phyloP scores from a whole-genome alignment of 2,888 invertebrate species.

The Drosophila melanosoma region DNA sequence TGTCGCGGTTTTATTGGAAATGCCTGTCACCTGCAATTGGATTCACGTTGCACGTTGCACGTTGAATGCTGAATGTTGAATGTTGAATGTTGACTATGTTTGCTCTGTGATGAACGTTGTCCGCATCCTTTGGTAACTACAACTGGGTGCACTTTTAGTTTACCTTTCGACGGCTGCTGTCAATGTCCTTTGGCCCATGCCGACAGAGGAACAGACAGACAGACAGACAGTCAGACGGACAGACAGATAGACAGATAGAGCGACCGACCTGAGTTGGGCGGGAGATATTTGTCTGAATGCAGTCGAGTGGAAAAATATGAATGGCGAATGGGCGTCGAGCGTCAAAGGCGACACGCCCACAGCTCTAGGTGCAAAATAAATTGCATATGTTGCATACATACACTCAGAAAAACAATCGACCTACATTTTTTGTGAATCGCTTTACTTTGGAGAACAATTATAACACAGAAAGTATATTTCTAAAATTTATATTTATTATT shows the following conservation, averaged over 20 bases:
- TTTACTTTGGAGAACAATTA: too few relatives aligned
- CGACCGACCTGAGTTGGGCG: slow-evolving; percentile 14
- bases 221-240: slow-evolving; percentile 1
- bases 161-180: slow-evolving; percentile 70
- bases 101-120: slow-evolving; percentile 36
- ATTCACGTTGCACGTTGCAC: slow-evolving; percentile 25
- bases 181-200: slow-evolving; percentile 68
- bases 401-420: not conserved
- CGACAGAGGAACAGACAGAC: not conserved
- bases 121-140: slow-evolving; percentile 57
- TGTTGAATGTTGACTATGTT: slow-evolving; percentile 4
- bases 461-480: not conserved
- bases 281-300: slow-evolving; percentile 67
- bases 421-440: not conserved
- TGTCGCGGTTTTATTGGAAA: slow-evolving; percentile 54
- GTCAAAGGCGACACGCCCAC: slow-evolving; percentile 62
- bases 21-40: slow-evolving; percentile 67
- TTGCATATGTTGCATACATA: slow-evolving; percentile 47
- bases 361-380: slow-evolving; percentile 60
- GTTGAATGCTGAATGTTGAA: slow-evolving; percentile 28
- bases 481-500: too few relatives aligned
- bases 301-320: slow-evolving; percentile 75
- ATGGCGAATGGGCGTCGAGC: slow-evolving; percentile 69
- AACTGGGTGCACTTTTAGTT: slow-evolving; percentile 61
- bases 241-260: not conserved